These are phyloP conservation scores for Callocephalon fimbriatum DNA, from an alignment of 2,113 vertebrate species.

Conservation along the genomic window DNA sequence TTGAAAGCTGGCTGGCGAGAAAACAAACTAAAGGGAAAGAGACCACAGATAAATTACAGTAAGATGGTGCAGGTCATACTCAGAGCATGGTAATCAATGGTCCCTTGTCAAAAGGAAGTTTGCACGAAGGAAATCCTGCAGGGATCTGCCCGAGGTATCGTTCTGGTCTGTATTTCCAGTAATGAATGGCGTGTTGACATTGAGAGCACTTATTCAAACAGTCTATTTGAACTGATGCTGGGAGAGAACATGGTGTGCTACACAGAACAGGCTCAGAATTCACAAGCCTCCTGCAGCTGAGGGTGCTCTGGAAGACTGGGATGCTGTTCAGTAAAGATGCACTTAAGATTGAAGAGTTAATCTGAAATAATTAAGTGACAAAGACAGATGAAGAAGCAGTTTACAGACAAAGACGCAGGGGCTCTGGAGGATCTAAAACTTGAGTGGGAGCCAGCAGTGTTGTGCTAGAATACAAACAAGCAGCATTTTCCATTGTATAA, in stretches of 20 bases:
- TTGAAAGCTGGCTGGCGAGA: not conserved
- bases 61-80: not conserved
- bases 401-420: not conserved
- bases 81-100: not conserved
- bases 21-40: not conserved
- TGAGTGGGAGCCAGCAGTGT: not conserved
- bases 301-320: not conserved
- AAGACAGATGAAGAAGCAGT: conserved; percentile 5
- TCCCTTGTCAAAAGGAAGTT: not conserved
- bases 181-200: not conserved
- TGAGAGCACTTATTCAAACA: not conserved
- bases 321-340: not conserved
- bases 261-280: not conserved
- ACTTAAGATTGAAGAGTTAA: not conserved
- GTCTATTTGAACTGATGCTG: conserved; percentile 11
- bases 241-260: conserved; percentile 20
- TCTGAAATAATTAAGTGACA: conserved; percentile 24
- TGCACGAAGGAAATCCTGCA: not conserved
- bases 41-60: not conserved
- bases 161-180: not conserved
- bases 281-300: not conserved
- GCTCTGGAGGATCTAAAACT: not conserved
- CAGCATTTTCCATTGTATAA: conserved; percentile 34
- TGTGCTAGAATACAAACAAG: conserved; percentile 19
- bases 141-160: not conserved